Conservation (phyloP, 2,113 vertebrate species). For the Urocitellus parryii region DNA sequence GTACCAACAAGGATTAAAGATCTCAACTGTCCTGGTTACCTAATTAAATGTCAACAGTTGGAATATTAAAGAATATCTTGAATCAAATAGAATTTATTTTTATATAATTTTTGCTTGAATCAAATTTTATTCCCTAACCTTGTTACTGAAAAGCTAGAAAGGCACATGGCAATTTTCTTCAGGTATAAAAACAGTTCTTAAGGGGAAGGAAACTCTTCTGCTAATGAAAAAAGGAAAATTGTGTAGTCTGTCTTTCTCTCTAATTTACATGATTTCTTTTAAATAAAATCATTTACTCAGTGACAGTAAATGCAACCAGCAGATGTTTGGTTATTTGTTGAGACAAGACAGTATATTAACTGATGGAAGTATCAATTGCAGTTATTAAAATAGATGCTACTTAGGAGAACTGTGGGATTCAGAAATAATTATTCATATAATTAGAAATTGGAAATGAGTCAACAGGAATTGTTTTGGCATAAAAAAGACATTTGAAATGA, state of each 20-base stretch:
- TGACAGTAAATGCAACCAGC: conserved; percentile 81
- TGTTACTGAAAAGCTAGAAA: conserved; percentile 42
- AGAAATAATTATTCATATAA: conserved; percentile 80
- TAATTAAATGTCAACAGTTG: conserved; percentile 67
- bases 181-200: conserved; percentile 54
- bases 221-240: conserved; percentile 68
- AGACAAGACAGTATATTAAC: conserved; percentile 71
- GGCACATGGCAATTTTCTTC: conserved; percentile 31
- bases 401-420: conserved; percentile 75
- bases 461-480: conserved; percentile 61
- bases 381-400: conserved; percentile 78
- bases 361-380: conserved; percentile 76
- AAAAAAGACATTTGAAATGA: conserved; percentile 65
- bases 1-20: background rate
- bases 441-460: conserved; percentile 80
- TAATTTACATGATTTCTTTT: conserved; percentile 76
- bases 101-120: conserved; percentile 61
- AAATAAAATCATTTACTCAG: conserved; percentile 80
- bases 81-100: conserved; percentile 71
- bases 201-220: background rate
- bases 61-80: background rate
- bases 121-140: conserved; percentile 73
- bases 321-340: conserved; percentile 82
- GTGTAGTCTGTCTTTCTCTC: conserved; percentile 42
- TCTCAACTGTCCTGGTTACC: background rate